These are phyloP conservation scores for Leptopilina boulardi DNA, from an alignment of 1,140 invertebrate genomes.

Conservation along the genomic window DNA sequence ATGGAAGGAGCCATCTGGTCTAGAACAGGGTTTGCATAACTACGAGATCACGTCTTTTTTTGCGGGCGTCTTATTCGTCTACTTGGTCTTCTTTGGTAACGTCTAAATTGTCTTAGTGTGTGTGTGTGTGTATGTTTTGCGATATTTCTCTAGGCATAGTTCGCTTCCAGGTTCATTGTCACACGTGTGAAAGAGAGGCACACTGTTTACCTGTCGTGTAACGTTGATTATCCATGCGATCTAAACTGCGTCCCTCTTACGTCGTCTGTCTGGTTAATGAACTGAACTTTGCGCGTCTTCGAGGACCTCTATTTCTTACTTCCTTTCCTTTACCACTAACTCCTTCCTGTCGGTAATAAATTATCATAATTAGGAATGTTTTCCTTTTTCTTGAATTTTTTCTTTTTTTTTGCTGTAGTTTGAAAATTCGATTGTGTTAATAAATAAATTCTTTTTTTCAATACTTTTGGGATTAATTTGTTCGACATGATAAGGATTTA, in stretches of 20 bases:
- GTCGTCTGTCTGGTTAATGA: constrained; percentile 61
- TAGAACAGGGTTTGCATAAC: constrained; percentile 56
- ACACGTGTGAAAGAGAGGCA: constrained; percentile 54
- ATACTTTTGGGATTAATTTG: too few relatives aligned
- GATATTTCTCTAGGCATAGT: too few relatives aligned
- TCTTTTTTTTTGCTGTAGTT: too few relatives aligned
- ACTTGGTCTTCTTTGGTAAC: constrained; percentile 53
- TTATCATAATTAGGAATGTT: constrained; percentile 36
- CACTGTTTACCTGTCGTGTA: constrained; percentile 60
- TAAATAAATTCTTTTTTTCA: too few relatives aligned
- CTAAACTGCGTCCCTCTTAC: constrained; percentile 50
- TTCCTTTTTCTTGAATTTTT: too few relatives aligned
- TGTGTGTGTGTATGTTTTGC: not conserved
- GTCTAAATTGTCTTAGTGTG: constrained; percentile 46
- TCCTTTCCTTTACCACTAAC: too few relatives aligned
- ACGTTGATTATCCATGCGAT: constrained; percentile 45
- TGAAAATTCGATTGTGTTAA: too few relatives aligned
- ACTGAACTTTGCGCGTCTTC: constrained; percentile 50
- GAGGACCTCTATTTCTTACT: constrained; percentile 17
- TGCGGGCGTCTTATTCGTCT: too few relatives aligned
- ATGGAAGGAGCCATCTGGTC: constrained; percentile 28
- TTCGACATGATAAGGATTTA: too few relatives aligned
- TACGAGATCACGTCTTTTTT: constrained; percentile 62
- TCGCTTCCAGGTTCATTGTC: constrained; percentile 68
- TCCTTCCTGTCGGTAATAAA: not conserved